phyloP scores from a whole-genome alignment of 2,113 vertebrate genomes.

The Notarius lentiginosus region DNA sequence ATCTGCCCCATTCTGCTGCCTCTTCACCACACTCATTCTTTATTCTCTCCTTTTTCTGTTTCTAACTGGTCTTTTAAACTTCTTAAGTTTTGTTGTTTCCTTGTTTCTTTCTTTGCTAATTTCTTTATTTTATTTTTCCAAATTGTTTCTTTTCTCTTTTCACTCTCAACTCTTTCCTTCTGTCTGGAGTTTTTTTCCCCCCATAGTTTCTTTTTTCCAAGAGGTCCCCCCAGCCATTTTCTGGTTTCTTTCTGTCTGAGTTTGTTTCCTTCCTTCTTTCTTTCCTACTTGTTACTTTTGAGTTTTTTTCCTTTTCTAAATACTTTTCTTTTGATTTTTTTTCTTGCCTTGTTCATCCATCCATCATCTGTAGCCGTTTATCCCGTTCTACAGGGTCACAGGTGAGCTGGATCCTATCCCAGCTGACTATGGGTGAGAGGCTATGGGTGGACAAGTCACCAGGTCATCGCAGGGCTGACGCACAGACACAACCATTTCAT shows the following conservation, averaged over 20 bases:
- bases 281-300: neutral
- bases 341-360: neutral
- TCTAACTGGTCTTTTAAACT: neutral
- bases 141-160: neutral
- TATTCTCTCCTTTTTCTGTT: neutral
- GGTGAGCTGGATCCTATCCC: too few species aligned
- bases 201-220: neutral
- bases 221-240: too few species aligned
- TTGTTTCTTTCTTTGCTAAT: neutral
- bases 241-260: too few species aligned
- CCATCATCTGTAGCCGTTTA: too few species aligned
- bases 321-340: neutral
- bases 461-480: too few species aligned
- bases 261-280: neutral
- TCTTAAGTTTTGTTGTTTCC: neutral
- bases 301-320: neutral
- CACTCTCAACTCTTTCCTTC: slow-evolving; percentile 1
- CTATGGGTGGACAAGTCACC: too few species aligned
- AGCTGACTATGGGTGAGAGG: too few species aligned
- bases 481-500: too few species aligned
- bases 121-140: neutral
- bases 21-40: neutral
- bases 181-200: neutral
- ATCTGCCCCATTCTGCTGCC: neutral
- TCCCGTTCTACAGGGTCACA: too few species aligned